These are phyloP conservation scores for Cichladusa arquata DNA, from an alignment of 2,113 vertebrate genomes.

Conservation along the genomic window DNA sequence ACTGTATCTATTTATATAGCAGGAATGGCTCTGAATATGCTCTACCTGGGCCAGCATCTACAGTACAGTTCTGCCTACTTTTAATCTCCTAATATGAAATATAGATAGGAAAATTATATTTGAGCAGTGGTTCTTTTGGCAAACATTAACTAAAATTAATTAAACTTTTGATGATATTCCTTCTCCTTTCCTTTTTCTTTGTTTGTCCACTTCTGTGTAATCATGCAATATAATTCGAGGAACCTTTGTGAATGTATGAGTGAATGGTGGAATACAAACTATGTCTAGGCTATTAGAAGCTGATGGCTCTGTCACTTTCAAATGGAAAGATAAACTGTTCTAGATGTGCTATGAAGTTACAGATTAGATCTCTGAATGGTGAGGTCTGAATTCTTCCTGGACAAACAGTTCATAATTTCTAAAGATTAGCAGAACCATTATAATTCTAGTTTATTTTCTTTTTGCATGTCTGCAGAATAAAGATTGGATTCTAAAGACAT, in stretches of 20 bases:
- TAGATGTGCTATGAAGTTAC: slow-evolving; percentile 15
- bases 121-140: slow-evolving; percentile 44
- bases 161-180: slow-evolving; percentile 56
- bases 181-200: slow-evolving; percentile 47
- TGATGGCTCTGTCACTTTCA: slow-evolving; percentile 9
- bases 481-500: not conserved
- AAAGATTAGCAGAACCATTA: not conserved
- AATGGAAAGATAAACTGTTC: slow-evolving; percentile 17
- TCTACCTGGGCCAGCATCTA: slow-evolving; percentile 2
- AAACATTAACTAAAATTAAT: slow-evolving; percentile 67
- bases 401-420: slow-evolving; percentile 18
- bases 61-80: slow-evolving; percentile 13
- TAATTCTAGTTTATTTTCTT: not conserved
- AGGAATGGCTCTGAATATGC: slow-evolving; percentile 26
- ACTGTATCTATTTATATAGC: slow-evolving; percentile 56
- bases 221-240: slow-evolving; percentile 30
- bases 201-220: slow-evolving; percentile 56
- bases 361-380: not conserved
- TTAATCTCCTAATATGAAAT: slow-evolving; percentile 58
- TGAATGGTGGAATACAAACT: slow-evolving; percentile 6
- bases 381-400: not conserved
- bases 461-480: not conserved
- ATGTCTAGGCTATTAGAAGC: not conserved
- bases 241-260: slow-evolving; percentile 15
- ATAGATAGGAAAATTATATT: slow-evolving; percentile 62